These are phyloP conservation scores for Helicoverpa zea DNA, from an alignment of 1,140 invertebrate species.

Conservation along the genomic window DNA sequence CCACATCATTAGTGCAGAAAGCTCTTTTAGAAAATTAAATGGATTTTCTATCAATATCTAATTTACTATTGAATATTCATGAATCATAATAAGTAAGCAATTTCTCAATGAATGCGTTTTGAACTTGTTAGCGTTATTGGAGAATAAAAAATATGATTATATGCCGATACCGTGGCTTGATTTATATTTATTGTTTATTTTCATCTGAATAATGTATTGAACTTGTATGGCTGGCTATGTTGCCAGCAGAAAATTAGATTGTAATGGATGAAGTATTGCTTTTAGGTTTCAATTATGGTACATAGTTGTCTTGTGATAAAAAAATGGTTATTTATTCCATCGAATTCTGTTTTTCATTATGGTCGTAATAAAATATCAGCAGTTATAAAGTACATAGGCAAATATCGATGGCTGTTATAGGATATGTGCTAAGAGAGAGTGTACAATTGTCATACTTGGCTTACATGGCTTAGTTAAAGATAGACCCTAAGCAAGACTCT, in stretches of 20 bases:
- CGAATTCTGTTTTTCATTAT: too few species aligned
- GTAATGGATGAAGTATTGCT: slow-evolving; percentile 19
- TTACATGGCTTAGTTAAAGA: too few species aligned
- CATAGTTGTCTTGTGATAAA: background rate
- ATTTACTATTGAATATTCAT: slow-evolving; percentile 46
- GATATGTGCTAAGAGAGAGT: background rate
- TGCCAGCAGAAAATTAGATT: slow-evolving; percentile 29
- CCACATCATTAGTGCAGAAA: slow-evolving; percentile 34
- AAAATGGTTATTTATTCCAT: background rate
- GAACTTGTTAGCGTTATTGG: slow-evolving; percentile 23
- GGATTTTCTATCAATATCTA: slow-evolving; percentile 43
- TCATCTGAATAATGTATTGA: slow-evolving; percentile 39
- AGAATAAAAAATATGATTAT: slow-evolving; percentile 37
- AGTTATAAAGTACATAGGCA: too few species aligned
- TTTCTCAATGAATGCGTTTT: slow-evolving; percentile 33
- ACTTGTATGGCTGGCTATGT: slow-evolving; percentile 22
- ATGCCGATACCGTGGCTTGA: slow-evolving; percentile 27
- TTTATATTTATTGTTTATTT: slow-evolving; percentile 43
- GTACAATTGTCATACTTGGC: too few species aligned
- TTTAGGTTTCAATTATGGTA: background rate
- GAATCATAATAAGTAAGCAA: slow-evolving; percentile 45
- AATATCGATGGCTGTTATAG: too few species aligned
- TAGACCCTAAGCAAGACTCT: too few species aligned
- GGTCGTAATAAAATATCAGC: too few species aligned
- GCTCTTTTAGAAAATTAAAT: slow-evolving; percentile 24